Evolutionary conservation across 2,113 vertebrate species (phyloP), one percentile per base, ranked within the genome.

Genomic region (Danionella cerebrum): DNA sequence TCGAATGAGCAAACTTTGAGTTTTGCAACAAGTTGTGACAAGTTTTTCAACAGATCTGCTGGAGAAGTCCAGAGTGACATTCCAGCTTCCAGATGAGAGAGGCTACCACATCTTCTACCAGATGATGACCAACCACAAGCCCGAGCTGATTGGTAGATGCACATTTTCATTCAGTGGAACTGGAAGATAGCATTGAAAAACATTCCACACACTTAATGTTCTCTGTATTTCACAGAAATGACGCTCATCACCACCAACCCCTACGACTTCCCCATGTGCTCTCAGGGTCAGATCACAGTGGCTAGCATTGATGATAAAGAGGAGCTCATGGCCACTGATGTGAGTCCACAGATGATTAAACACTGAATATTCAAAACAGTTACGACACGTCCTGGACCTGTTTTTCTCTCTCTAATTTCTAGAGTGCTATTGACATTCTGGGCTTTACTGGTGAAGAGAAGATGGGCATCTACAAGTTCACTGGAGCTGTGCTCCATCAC

Each of bases 271-370:
- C 89, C 81, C 8, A 91, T 87, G 55, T 79, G 91, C 69, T 92
- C 91, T 75, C 88, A 90, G 79, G 91, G 91, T 3, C 91, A 93
- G 53, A 90, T 93, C 73, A 85, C 72, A 13, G 91, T 93, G 31
- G 54, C 89, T 65, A 93, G 91, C 69, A 93, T 93, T 69, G 77
- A 93, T 76, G 91, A 93, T 58, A 82, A 89, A 51, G 91, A 92
- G 35, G 91, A 93, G 64, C 4, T 93, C 50, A 89, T 90, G 77
- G 91, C 91, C 0, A 93, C 91, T 25, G 91, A 93, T 81, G 91
- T 93, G 79, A 88, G 89, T 21, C 9, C n/a, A n/a, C n/a, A n/a
- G 41, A 14, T 50, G 9, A 33, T 39, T 35, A 3, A n/a, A 8
- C 27, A 50, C 4, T 50, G 12, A 13, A 4, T 51, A 14, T 27